Percentiles rank a stretch among this genome's conserved stretches.
Evolutionary conservation across 1,140 invertebrate genomes (phyloP).

Genomic region (Formica selysi): DNA sequence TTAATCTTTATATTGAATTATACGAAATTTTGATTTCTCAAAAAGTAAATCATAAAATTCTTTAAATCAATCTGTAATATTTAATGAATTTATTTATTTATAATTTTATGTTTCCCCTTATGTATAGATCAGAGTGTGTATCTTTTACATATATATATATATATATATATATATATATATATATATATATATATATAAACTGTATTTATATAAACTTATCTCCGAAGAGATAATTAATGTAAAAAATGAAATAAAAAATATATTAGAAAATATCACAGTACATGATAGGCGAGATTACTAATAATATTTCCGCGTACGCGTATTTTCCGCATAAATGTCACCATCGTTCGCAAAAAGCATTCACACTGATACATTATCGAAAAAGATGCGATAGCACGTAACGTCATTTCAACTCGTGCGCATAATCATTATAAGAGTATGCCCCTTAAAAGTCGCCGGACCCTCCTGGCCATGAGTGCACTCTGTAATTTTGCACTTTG

Average conservation of each 20-base stretch:
- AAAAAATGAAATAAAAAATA: neutral
- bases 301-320: conserved; percentile 10
- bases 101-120: neutral
- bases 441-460: conserved; percentile 34
- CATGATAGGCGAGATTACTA: neutral
- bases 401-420: conserved; percentile 25
- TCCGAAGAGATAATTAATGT: no score
- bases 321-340: conserved; percentile 23
- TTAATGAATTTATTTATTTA: neutral
- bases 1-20: neutral
- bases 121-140: neutral
- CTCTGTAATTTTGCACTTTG: conserved; percentile 71
- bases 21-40: neutral
- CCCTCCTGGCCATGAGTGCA: conserved; percentile 39
- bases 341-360: neutral
- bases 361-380: conserved; percentile 22
- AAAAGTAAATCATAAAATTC: neutral
- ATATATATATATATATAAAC: no score
- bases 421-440: conserved; percentile 37
- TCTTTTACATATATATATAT: no score
- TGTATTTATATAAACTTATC: no score
- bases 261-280: neutral
- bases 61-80: neutral
- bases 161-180: no score
- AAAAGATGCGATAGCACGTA: conserved; percentile 22